These are phyloP conservation scores for Phataginus tetradactyla DNA, from an alignment of 2,797 vertebrate genomes.

Conservation along the genomic window DNA sequence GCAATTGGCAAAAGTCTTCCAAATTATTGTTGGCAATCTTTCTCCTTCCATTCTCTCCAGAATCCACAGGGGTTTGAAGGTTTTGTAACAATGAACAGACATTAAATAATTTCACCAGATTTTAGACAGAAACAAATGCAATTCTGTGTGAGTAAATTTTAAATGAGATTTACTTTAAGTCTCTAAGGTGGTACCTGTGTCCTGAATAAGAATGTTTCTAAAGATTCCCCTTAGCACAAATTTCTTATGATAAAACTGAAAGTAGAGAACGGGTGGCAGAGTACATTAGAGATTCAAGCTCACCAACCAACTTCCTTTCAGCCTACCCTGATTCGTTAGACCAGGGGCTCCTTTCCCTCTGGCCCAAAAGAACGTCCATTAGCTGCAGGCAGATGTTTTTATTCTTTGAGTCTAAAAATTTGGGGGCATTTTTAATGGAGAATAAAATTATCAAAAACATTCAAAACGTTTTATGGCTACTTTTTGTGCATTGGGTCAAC, in stretches of 20 bases:
- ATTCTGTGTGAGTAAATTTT: constrained; percentile 46
- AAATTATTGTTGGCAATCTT: neutral
- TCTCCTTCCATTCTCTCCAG: neutral
- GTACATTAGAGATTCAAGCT: neutral
- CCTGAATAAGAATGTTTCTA: neutral
- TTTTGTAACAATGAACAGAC: constrained; percentile 23
- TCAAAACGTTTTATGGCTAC: constrained; percentile 53
- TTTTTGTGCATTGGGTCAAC: neutral
- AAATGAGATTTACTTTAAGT: neutral
- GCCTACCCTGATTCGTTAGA: neutral
- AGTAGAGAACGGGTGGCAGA: neutral
- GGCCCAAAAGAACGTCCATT: neutral
- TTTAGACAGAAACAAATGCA: constrained; percentile 34
- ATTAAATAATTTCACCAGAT: neutral
- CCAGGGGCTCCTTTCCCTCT: neutral
- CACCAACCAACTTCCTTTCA: constrained; percentile 27
- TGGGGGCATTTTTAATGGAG: constrained; percentile 27
- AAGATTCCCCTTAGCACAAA: neutral
- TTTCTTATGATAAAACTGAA: neutral
- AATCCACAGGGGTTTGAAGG: neutral
- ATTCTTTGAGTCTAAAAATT: constrained; percentile 32
- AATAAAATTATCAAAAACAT: constrained; percentile 50
- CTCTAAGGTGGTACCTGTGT: neutral
- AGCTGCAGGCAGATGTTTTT: neutral
- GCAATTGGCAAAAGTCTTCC: neutral